These are phyloP conservation scores for Amaurobius ferox DNA, from an alignment of 2,888 invertebrate species.

Conservation along the genomic window DNA sequence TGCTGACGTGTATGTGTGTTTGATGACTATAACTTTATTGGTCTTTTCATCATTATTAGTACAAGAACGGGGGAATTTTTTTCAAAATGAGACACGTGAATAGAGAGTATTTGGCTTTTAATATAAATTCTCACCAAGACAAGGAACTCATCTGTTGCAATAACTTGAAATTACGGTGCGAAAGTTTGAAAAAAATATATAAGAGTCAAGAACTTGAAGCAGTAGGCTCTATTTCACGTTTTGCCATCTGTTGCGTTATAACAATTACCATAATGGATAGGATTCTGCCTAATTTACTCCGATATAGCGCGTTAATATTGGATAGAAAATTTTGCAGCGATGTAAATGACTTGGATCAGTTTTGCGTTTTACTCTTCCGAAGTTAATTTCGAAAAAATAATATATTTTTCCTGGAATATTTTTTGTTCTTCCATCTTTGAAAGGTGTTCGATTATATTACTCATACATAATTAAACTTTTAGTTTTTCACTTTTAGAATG, in stretches of 20 bases:
- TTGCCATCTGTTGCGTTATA: slow-evolving; percentile 63
- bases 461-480: slow-evolving; percentile 31
- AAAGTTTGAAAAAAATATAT: slow-evolving; percentile 40
- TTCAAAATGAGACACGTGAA: slow-evolving; percentile 56
- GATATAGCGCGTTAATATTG: slow-evolving; percentile 70
- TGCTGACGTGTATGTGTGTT: no score
- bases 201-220: slow-evolving; percentile 18
- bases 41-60: slow-evolving; percentile 47
- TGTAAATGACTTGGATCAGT: slow-evolving; percentile 66
- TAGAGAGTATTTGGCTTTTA: slow-evolving; percentile 52
- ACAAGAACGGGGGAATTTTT: slow-evolving; percentile 39
- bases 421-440: slow-evolving; percentile 13
- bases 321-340: slow-evolving; percentile 41
- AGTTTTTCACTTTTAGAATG: neutral
- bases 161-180: slow-evolving; percentile 43
- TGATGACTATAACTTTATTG: slow-evolving; percentile 45
- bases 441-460: neutral
- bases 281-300: slow-evolving; percentile 59
- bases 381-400: slow-evolving; percentile 62
- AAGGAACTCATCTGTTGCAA: slow-evolving; percentile 60
- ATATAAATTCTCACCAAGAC: slow-evolving; percentile 48
- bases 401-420: slow-evolving; percentile 21
- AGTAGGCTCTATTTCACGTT: slow-evolving; percentile 57
- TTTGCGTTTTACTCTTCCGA: slow-evolving; percentile 9
- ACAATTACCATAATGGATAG: slow-evolving; percentile 66